Conservation (phyloP, 2,888 invertebrate species). For the Acanthopleura granulata region DNA sequence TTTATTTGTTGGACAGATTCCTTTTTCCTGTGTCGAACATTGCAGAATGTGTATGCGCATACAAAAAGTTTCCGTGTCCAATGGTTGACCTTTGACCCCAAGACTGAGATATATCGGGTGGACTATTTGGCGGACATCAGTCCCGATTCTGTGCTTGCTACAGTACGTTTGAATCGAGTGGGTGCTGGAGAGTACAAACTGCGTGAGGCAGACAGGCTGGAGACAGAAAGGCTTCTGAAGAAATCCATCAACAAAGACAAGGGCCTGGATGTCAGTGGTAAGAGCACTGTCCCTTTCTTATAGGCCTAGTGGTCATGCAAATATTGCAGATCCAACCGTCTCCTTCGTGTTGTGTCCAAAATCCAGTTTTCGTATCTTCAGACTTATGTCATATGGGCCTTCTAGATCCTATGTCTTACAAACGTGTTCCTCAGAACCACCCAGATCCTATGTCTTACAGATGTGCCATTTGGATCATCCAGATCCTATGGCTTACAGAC, state of each 20-base stretch:
- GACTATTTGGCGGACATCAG: constrained; percentile 87
- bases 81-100: constrained; percentile 76
- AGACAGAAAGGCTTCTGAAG: constrained; percentile 30
- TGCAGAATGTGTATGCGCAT: constrained; percentile 89
- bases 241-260: constrained; percentile 28
- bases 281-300: background rate
- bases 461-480: too few species aligned
- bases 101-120: constrained; percentile 76
- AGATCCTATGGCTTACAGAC: too few species aligned
- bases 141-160: constrained; percentile 74
- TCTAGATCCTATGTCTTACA: too few species aligned
- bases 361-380: too few species aligned
- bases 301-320: background rate
- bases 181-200: constrained; percentile 64
- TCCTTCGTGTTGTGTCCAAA: too few species aligned
- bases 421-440: too few species aligned
- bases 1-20: constrained; percentile 36
- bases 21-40: constrained; percentile 82
- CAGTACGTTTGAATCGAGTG: constrained; percentile 79
- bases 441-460: too few species aligned
- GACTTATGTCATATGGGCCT: too few species aligned
- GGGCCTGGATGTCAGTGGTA: constrained; percentile 22
- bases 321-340: background rate
- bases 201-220: constrained; percentile 25
- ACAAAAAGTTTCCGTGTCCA: constrained; percentile 84